These are phyloP conservation scores for Eledona agricola DNA, from an alignment of 2,888 invertebrate species.

Conservation along the genomic window DNA sequence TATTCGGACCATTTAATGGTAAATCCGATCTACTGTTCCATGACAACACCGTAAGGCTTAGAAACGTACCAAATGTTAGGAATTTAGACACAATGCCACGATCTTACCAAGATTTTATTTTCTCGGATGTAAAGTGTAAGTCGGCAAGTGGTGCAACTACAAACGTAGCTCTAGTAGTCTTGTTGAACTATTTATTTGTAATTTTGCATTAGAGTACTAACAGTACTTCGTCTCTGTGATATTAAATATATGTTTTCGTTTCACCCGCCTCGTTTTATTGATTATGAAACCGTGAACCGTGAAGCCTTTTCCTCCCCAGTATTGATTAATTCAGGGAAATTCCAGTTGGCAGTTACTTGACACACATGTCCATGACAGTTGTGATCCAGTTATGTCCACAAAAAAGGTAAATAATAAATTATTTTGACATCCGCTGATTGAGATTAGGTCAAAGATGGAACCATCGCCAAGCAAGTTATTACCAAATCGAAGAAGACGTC, in stretches of 20 bases:
- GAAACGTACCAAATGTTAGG: constrained; percentile 53
- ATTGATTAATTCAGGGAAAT: constrained; percentile 51
- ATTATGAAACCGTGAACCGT: constrained; percentile 35
- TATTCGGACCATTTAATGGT: constrained; percentile 76
- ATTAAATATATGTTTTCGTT: constrained; percentile 19
- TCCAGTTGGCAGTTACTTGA: constrained; percentile 47
- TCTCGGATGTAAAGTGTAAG: constrained; percentile 42
- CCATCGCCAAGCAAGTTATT: constrained; percentile 7
- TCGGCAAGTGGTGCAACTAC: constrained; percentile 10
- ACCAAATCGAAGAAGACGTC: constrained; percentile 10
- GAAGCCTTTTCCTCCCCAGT: constrained; percentile 38
- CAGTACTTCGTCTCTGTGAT: constrained; percentile 24
- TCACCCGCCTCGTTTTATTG: constrained; percentile 19
- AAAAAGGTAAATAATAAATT: constrained; percentile 44
- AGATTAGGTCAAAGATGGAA: constrained; percentile 25
- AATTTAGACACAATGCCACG: constrained; percentile 53
- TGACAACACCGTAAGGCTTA: constrained; percentile 63
- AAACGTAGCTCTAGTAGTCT: neutral
- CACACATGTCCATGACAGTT: constrained; percentile 38
- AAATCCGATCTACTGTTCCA: constrained; percentile 73
- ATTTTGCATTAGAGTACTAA: constrained; percentile 7
- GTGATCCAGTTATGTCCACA: constrained; percentile 44
- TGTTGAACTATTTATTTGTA: constrained; percentile 12
- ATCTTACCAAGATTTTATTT: constrained; percentile 48
- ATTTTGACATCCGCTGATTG: neutral